Base-by-base conservation (phyloP, 2,797 vertebrate species). In the Centroberyx gerrardi region DNA sequence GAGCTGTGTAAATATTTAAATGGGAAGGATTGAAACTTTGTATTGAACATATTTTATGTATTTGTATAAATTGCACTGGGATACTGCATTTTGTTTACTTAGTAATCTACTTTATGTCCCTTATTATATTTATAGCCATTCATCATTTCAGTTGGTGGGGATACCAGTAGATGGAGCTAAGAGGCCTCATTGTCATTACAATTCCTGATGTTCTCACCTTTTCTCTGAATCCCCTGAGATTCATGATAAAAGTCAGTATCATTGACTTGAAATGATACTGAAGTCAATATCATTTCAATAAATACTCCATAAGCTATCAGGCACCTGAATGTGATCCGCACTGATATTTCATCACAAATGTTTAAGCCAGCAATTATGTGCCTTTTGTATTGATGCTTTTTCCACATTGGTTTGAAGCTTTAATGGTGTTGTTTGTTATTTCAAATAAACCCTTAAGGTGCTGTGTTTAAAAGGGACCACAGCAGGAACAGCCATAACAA, bases 161-260 rank as follows among this genome's bases (percentile, higher is more conserved):
- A 67, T 48, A 72, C 88, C 90, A 88, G 83, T 83, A 92, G 90
- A 83, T 90, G 90, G 87, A 72, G 83, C 82, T 73, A 80, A 80
- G 61, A 84, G 65, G 58, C 83, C 78, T 84, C 33, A 68, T 2
- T 70, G 77, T 62, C 58, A 59, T 27, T 31, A 33, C 9, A 40
- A 46, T 27, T 22, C 22, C 52, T 29, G 18, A 28, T 61, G 51
- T 33, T 59, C 8, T 33, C 40, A 28, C 10, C 10, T 74, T 51
- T 71, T 40, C 44, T 56, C 22, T 29, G 14, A 56, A 28, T 59
- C 17, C 28, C 28, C 13, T 48, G 27, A 62, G 55, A 61, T 7
- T 7, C 42, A 18, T 36, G 17, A 22, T 18, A 8, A 3, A 6
- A 14, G 7, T 15, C n/a, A 44, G 7, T 22, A 51, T 40, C 31